Evolutionary conservation across 2,888 invertebrate genomes (phyloP).

Genomic region (Cantharis nigra): DNA sequence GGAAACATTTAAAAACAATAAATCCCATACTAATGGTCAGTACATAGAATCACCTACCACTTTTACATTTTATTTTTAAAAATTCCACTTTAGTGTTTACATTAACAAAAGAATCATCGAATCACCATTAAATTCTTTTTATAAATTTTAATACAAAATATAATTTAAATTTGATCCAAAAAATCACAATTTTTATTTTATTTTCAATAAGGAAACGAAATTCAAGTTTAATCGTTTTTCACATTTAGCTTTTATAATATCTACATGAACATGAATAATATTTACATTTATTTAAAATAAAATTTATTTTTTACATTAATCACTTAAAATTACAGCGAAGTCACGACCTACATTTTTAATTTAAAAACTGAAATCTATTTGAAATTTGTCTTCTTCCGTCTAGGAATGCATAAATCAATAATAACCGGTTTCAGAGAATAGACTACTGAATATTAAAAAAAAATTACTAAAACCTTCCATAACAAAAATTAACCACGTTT

Average conservation of each 20-base stretch:
- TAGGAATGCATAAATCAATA: not conserved
- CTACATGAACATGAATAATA: conserved; percentile 1
- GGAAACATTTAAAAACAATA: conserved; percentile 19
- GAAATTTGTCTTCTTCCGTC: not conserved
- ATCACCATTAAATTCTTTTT: conserved; percentile 13
- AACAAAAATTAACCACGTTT: not conserved
- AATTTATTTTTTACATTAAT: not conserved
- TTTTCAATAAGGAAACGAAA: not conserved
- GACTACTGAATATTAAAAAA: not conserved
- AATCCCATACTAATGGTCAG: conserved; percentile 8
- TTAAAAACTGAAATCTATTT: not conserved
- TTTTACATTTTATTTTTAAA: conserved; percentile 3
- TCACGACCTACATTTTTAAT: not conserved
- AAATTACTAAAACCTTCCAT: not conserved
- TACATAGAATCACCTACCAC: not conserved
- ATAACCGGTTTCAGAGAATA: not conserved
- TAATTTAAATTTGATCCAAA: conserved; percentile 26
- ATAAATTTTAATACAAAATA: conserved; percentile 24
- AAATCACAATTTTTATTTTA: conserved; percentile 11
- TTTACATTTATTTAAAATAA: not conserved
- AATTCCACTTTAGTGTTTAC: not conserved
- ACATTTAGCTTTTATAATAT: not conserved
- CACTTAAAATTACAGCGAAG: not conserved
- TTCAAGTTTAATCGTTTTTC: not conserved
- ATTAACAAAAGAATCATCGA: not conserved